Evolutionary conservation across 2,888 invertebrate species (phyloP).

Genomic region (Cheilosia scutellata): DNA sequence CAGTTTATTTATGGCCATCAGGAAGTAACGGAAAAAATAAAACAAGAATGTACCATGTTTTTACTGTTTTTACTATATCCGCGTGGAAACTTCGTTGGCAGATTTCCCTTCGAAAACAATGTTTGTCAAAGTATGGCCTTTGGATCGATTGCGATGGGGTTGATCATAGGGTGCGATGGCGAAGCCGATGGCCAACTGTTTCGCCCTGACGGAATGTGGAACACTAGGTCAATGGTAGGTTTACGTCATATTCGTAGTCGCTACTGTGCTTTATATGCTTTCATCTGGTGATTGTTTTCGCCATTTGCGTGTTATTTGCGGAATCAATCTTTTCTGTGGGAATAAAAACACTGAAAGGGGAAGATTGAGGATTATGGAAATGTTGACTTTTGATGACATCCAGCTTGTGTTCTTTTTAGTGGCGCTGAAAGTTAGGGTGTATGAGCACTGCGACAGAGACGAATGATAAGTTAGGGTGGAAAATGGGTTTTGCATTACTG

Average conservation of each 20-base stretch:
- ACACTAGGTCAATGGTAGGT: constrained; percentile 70
- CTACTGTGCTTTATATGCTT: constrained; percentile 13
- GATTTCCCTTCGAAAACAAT: constrained; percentile 18
- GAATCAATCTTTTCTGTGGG: constrained; percentile 21
- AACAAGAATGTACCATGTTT: constrained; percentile 33
- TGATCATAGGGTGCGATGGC: constrained; percentile 15
- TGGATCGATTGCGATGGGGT: constrained; percentile 59
- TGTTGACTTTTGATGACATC: not conserved
- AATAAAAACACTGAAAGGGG: not conserved
- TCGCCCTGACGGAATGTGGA: constrained; percentile 41
- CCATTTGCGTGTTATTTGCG: constrained; percentile 33
- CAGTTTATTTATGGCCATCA: constrained; percentile 48
- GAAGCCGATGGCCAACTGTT: not conserved
- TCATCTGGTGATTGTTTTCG: constrained; percentile 44
- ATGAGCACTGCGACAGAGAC: not conserved
- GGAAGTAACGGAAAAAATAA: constrained; percentile 19
- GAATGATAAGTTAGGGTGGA: not conserved
- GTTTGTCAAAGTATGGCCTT: constrained; percentile 41
- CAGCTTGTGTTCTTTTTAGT: not conserved
- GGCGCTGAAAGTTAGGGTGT: not conserved
- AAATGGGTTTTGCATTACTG: too few species aligned
- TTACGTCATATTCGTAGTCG: constrained; percentile 34
- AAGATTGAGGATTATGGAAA: constrained; percentile 1
- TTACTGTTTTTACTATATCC: constrained; percentile 1
- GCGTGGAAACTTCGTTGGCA: constrained; percentile 45